Base-by-base conservation (phyloP, 2,888 invertebrate genomes). In the Stomorhina lunata region DNA sequence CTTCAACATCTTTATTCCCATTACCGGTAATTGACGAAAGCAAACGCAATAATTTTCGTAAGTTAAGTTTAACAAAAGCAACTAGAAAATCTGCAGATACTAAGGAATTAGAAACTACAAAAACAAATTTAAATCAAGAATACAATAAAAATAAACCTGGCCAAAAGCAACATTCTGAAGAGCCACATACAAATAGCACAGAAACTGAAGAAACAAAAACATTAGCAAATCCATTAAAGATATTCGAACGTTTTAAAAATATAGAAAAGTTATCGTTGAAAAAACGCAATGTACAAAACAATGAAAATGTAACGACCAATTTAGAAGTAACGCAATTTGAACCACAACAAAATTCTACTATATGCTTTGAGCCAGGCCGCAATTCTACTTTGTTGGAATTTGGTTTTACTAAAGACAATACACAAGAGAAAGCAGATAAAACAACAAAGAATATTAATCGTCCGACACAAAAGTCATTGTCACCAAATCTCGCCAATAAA, bases 401-500 rank as follows among this genome's bases (percentile, higher is more conserved):
- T n/a, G 34, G 6, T 27, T 32, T n/a, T 10, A 32, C 7, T n/a
- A 59, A 45, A 29, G 27, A 22, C 3, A 48, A 25, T n/a, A 17
- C n/a, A 22, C 53, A 17, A 27, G 40, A 32, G 7, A 25, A 15
- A 5, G 1, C 7, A 29, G 37, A 32, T 12, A 15, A 29, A 9
- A 7, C 4, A 15, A 10, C 2, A 0, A 43, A 40, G 10, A 34
- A 40, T 29, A 15, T 1, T 3, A 25, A 12, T 34, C 12, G 25
- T 12, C 10, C 65, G 3, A 34, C 34, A 27, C 12, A 48, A 9
- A 57, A 4, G 25, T 22, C 40, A 25, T 59, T 22, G 12, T 34
- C 34, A 2, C 20, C 63, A 59, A 84, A 84, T 76, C 43, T 85
- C 1, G 34, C 73, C 12, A 79, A 84, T 15, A 81, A 83, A 50